These are phyloP conservation scores for Acyrthosiphon pisum DNA, from an alignment of 1,140 invertebrate species.

Conservation along the genomic window DNA sequence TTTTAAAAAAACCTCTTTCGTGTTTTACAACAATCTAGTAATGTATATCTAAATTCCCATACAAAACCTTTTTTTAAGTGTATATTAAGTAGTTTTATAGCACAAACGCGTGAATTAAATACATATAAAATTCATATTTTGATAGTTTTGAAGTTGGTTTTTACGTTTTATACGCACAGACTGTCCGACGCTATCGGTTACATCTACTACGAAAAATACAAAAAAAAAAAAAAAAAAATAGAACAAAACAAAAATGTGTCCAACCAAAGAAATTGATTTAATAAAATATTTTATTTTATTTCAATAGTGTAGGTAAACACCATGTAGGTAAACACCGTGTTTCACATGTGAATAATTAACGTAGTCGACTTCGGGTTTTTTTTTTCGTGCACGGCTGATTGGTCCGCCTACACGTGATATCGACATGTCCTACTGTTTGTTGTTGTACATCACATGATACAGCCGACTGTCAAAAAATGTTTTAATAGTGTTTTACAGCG, in stretches of 20 bases:
- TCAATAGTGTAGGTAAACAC: neutral
- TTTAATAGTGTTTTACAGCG: neutral
- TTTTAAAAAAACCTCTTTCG: slow-evolving; percentile 16
- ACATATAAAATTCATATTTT: slow-evolving; percentile 4
- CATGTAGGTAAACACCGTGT: neutral
- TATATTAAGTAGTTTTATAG: slow-evolving; percentile 37
- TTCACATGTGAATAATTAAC: neutral
- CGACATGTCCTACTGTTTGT: neutral
- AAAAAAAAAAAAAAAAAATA: neutral
- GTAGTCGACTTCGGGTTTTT: neutral
- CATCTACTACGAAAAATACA: neutral
- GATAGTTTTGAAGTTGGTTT: slow-evolving; percentile 1
- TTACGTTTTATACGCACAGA: neutral
- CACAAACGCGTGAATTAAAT: slow-evolving; percentile 27
- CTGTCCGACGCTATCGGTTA: neutral
- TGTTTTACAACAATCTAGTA: slow-evolving; percentile 48
- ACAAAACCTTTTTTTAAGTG: slow-evolving; percentile 37
- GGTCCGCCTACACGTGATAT: neutral
- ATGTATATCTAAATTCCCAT: slow-evolving; percentile 6
- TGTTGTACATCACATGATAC: neutral
- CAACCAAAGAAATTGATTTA: neutral
- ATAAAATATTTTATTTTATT: neutral
- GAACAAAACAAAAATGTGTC: neutral
- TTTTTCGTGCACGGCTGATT: neutral
- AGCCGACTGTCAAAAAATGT: neutral